Evolutionary conservation across 2,797 vertebrate species (phyloP).

Genomic region (Lagodon rhomboides): DNA sequence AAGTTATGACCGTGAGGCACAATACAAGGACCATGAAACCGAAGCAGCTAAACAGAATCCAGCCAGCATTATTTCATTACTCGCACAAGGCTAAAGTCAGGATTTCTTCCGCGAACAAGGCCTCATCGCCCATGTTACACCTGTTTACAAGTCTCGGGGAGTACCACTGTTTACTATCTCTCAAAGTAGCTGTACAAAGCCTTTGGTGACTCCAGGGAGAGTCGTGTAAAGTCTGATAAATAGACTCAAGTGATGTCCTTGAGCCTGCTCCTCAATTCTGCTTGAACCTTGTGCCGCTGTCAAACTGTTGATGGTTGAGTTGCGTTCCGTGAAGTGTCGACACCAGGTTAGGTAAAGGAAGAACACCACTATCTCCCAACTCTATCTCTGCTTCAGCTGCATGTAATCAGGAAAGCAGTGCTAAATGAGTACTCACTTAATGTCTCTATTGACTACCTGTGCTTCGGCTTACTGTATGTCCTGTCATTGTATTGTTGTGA

Average conservation of each 20-base stretch:
- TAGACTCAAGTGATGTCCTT: too few relatives aligned
- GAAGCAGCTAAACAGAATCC: slow-evolving; percentile 1
- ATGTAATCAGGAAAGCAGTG: background rate
- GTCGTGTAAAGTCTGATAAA: background rate
- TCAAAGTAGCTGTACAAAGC: background rate
- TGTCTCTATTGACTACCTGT: background rate
- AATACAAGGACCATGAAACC: background rate
- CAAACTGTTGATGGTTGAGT: too few relatives aligned
- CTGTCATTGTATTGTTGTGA: background rate
- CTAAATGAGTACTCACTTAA: background rate
- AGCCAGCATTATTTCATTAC: background rate
- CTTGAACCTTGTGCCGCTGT: background rate
- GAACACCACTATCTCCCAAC: background rate
- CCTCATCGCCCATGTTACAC: too few relatives aligned
- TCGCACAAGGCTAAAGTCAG: background rate
- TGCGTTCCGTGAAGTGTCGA: background rate
- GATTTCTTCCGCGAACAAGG: background rate
- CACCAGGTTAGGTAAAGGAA: background rate
- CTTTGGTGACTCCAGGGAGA: background rate
- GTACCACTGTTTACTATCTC: background rate
- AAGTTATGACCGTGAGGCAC: background rate
- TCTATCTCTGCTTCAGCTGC: too few relatives aligned
- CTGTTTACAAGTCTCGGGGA: background rate
- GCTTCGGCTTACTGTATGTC: background rate
- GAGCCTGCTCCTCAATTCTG: background rate